phyloP scores from a whole-genome alignment of 2,888 invertebrate genomes.

The Troilus luridus region DNA sequence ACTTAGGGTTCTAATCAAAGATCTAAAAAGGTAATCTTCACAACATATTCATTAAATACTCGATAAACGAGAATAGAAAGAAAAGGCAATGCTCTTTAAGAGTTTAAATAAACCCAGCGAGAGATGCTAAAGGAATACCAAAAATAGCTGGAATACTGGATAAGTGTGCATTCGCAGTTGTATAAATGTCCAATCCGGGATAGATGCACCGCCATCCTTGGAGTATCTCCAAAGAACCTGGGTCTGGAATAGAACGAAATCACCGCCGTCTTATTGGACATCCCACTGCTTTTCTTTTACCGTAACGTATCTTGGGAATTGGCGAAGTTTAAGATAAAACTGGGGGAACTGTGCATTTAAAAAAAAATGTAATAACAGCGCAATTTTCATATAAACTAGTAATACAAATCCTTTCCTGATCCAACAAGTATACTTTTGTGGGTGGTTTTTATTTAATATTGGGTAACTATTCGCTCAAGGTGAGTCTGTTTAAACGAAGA shows the following conservation, averaged over 20 bases:
- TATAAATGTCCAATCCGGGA: constrained; percentile 8
- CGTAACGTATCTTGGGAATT: too few species aligned
- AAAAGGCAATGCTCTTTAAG: not conserved
- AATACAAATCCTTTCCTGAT: too few species aligned
- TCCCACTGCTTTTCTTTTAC: not conserved
- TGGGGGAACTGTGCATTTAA: too few species aligned
- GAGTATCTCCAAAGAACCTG: not conserved
- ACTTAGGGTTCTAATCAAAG: not conserved
- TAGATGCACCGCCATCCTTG: not conserved
- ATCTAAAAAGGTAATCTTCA: not conserved
- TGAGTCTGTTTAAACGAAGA: too few species aligned
- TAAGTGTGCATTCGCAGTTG: constrained; percentile 30
- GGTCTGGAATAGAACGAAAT: constrained; percentile 20
- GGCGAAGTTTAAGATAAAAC: too few species aligned
- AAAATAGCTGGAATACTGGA: constrained; percentile 33
- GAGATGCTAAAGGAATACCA: not conserved
- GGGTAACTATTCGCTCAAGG: too few species aligned
- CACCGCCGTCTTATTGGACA: not conserved
- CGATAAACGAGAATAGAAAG: not conserved
- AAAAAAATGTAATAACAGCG: too few species aligned
- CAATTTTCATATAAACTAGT: too few species aligned
- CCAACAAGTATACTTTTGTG: too few species aligned
- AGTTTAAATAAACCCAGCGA: not conserved
- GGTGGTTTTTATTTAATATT: too few species aligned
- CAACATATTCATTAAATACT: not conserved